Evolutionary conservation across 2,888 invertebrate species (phyloP), one percentile per base, ranked within the genome.

Genomic region (Scaptomyza tumidula): DNA sequence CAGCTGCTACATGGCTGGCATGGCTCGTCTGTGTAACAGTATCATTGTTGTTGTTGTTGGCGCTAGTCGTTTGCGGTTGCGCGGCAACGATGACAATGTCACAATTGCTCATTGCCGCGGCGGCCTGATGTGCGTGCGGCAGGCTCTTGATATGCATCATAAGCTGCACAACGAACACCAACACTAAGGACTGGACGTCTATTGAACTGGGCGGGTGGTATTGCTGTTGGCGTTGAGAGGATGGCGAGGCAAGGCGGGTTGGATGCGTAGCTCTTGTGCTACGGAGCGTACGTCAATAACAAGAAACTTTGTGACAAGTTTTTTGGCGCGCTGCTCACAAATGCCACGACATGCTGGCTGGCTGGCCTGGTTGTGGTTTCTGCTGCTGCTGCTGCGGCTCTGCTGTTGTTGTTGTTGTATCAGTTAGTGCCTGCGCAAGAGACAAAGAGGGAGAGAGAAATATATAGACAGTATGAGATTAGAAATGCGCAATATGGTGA

Each of bases 31-130:
- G 87, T 64, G 88, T 89, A 48, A 86, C 86, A 44, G 89, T 89
- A 62, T 89, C 86, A 73, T 87, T 90, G 77, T 87, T 90, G 53
- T 88, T 82, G 46, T 85, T 89, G 62, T 82, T 86, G 49, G 88
- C 86, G 66, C 61, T 89, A 14, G 88, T 87, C 45, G 90, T 86
- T 77, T 90, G 91, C 61, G 90, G 90, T 67, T 91, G 89, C 48
- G 91, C 85, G 64, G 91, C 84, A 78, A 91, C 91, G 72, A 91
- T 91, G 71, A 91, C 91, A 72, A 91, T 91, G 80, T 91, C 91
- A 83, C 91, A 91, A 84, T 91, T 91, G 79, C 90, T 90, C 91
- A 91, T 91, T 68, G 91, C 87, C 72, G 90, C 90, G 53, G 91
- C 89, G 63, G 91, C 89, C 58, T 82, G 89, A 78, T 90, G 90